Base-by-base conservation (phyloP, 2,113 vertebrate species). In the Clarias magur region DNA sequence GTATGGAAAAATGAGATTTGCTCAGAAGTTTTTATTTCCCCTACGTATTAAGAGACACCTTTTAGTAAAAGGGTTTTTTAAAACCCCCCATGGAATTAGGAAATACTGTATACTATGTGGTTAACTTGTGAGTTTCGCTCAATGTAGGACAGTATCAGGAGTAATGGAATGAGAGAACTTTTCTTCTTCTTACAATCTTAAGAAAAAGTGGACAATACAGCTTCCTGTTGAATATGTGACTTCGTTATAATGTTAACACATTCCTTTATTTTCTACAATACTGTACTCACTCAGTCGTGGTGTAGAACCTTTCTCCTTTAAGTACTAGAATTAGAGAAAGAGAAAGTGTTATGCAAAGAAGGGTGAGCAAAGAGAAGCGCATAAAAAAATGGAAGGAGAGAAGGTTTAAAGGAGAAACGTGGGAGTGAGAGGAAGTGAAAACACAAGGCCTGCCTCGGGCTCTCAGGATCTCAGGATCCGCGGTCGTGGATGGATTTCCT, bases 401-500 rank as follows among this genome's bases (percentile, higher is more conserved):
- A 76, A 68, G 48, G 48, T 48, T 38, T 65, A 38, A 27, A 78
- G 59, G 27, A 80, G n/a, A 88, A 73, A 75, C 78, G 57, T 73
- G 67, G 80, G 70, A 75, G 65, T 62, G 67, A 80, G 86, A 80
- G 73, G 76, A 83, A 83, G 75, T 68, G n/a, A 83, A 80, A 85
- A 83, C 80, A 79, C n/a, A 75, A 60, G 68, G 84, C 82, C 56
- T 21, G 75, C 81, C 75, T 53, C 30, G 62, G 82, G 65, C 87
- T 54, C 65, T 60, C 59, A 19, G 80, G 56, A 80, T 73, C 60
- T 65, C 57, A 38, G 84, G 65, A 34, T 84, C 83, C 84, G 78
- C 23, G 78, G 60, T 82, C 84, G 62, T n/a, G 65, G 56, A 76
- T 89, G 59, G 62, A 78, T 88, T 88, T 90, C 81, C 80, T 70